Conservation (phyloP, 2,797 vertebrate genomes). For the Botia kubotai region DNA sequence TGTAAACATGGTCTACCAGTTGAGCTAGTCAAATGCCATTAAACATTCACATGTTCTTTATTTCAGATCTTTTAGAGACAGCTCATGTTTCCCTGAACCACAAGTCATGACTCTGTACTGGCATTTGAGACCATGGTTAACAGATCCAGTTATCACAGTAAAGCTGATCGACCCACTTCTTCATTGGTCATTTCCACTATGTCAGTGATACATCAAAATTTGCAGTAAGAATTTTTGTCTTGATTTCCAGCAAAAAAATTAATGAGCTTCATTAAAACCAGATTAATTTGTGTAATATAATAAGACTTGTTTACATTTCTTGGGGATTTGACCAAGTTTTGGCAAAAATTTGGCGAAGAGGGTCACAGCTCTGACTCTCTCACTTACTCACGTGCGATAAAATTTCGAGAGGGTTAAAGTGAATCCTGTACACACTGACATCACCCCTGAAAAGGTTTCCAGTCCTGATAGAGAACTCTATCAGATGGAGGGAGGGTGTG, state of each 20-base stretch:
- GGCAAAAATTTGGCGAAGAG: background rate
- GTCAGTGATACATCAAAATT: background rate
- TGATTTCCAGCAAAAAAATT: too few species aligned
- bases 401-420: conserved; percentile 13
- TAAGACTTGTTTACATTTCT: too few species aligned
- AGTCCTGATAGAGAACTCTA: conserved; percentile 32
- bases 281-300: too few species aligned
- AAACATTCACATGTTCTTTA: conserved; percentile 61
- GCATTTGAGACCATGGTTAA: conserved; percentile 38
- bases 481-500: conserved; percentile 13
- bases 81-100: conserved; percentile 54
- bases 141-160: conserved; percentile 34
- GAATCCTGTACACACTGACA: conserved; percentile 43
- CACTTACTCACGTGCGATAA: background rate
- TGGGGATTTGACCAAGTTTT: background rate
- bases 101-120: conserved; percentile 25
- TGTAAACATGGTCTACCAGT: too few species aligned
- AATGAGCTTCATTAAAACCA: too few species aligned
- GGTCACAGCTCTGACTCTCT: background rate
- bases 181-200: conserved; percentile 12
- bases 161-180: conserved; percentile 24
- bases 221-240: too few species aligned
- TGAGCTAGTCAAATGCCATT: conserved; percentile 32
- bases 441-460: conserved; percentile 47
- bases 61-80: conserved; percentile 50